Percentiles rank a stretch among this genome's conserved stretches.
phyloP scores from a whole-genome alignment of 2,888 invertebrate genomes.

The Tortrix viridana region DNA sequence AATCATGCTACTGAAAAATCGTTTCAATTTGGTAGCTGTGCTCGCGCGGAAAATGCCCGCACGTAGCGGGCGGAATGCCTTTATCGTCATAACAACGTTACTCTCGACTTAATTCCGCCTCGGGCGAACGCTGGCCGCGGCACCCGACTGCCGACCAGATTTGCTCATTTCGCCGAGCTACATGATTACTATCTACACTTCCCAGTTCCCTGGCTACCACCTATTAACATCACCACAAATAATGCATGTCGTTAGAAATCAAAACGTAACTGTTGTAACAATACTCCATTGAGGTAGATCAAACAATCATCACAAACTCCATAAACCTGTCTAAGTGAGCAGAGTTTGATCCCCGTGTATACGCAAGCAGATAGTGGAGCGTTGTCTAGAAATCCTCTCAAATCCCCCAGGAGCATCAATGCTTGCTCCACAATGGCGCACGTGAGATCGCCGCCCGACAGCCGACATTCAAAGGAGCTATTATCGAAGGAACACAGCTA shows the following conservation, averaged over 20 bases:
- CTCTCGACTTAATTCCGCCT: slow-evolving; percentile 78
- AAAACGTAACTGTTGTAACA: slow-evolving; percentile 18
- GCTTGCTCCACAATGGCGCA: slow-evolving; percentile 63
- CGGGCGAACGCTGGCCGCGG: slow-evolving; percentile 49
- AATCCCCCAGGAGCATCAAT: slow-evolving; percentile 70
- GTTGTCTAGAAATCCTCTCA: slow-evolving; percentile 67
- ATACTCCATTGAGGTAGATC: slow-evolving; percentile 37
- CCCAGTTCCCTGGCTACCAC: neutral
- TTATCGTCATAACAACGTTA: slow-evolving; percentile 79
- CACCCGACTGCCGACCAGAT: slow-evolving; percentile 55
- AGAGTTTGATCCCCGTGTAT: slow-evolving; percentile 51
- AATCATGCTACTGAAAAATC: slow-evolving; percentile 75
- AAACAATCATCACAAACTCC: slow-evolving; percentile 49
- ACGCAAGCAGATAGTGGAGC: slow-evolving; percentile 52
- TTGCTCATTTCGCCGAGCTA: slow-evolving; percentile 52
- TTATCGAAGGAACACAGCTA: slow-evolving; percentile 65
- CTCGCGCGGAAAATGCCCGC: slow-evolving; percentile 68
- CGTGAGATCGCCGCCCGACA: slow-evolving; percentile 62
- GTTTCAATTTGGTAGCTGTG: slow-evolving; percentile 70
- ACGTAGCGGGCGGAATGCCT: slow-evolving; percentile 69
- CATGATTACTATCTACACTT: neutral
- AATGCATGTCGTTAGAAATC: neutral
- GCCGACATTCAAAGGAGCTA: slow-evolving; percentile 70
- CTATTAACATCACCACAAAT: too few species aligned
- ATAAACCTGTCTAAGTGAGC: slow-evolving; percentile 52